phyloP scores from a whole-genome alignment of 2,113 vertebrate species.

The Maylandia zebra region DNA sequence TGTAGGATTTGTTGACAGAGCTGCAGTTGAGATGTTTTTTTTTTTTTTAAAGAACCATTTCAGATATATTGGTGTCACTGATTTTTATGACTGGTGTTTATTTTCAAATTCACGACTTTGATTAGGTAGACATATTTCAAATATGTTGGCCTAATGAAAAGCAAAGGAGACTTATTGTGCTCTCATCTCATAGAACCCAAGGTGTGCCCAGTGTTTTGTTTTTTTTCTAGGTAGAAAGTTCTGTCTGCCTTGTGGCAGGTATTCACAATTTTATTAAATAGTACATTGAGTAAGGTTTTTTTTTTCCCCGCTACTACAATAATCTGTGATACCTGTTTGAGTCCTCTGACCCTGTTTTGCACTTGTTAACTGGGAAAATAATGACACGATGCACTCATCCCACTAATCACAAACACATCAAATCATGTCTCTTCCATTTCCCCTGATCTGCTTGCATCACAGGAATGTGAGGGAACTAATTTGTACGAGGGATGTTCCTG shows the following conservation, averaged over 20 bases:
- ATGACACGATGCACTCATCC: not conserved
- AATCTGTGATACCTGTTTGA: not conserved
- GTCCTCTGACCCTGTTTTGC: not conserved
- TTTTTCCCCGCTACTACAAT: not conserved
- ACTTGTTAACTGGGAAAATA: not conserved
- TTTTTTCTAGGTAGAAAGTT: not conserved
- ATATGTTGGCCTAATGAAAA: not conserved
- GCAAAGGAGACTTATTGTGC: not conserved
- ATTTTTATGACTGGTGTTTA: not conserved
- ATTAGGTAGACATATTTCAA: not conserved
- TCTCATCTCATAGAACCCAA: not conserved
- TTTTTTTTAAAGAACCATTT: not conserved
- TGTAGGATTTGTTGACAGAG: not conserved
- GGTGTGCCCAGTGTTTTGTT: not conserved
- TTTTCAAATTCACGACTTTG: not conserved
- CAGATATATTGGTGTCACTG: not conserved
- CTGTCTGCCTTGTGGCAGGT: not conserved
- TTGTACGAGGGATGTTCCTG: not conserved
- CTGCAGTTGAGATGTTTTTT: not conserved
- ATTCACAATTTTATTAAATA: not conserved
- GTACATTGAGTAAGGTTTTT: not conserved
- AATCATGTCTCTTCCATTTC: not conserved
- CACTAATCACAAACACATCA: constrained; percentile 9
- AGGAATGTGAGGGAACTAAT: not conserved
- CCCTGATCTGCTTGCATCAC: not conserved